These are phyloP conservation scores for Varanus komodoensis DNA, from an alignment of 2,113 vertebrate genomes.

Conservation along the genomic window DNA sequence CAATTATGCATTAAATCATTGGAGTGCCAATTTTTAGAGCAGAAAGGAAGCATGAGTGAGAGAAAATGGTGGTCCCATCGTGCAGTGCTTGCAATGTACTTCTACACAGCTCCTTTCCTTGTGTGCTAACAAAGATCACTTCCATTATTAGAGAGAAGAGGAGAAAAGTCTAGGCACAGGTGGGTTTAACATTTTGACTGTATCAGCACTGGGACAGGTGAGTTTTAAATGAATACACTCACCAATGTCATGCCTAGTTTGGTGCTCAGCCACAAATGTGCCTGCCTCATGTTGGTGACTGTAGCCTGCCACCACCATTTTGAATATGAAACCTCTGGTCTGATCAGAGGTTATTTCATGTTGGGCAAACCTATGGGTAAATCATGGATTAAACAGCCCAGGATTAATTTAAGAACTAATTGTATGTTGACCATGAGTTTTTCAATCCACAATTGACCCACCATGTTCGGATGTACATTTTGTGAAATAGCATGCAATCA, in stretches of 20 bases:
- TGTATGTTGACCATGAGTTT: no score
- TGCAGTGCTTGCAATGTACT: neutral
- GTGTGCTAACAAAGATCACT: neutral
- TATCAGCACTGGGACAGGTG: neutral
- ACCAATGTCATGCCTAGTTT: neutral
- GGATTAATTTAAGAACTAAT: no score
- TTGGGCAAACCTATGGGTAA: no score
- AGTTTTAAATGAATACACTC: neutral
- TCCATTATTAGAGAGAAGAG: neutral
- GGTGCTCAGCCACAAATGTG: neutral
- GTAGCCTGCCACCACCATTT: no score
- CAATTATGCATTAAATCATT: neutral
- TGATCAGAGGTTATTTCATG: no score
- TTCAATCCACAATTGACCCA: no score
- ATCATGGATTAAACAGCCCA: no score
- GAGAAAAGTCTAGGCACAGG: neutral
- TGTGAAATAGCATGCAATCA: no score
- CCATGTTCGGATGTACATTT: no score
- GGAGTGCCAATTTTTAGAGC: no score
- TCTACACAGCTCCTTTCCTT: neutral
- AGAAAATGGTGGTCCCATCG: no score
- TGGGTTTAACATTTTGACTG: neutral
- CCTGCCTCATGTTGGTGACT: neutral
- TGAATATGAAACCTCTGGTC: no score
- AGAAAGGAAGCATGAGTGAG: neutral